These are phyloP conservation scores for Chloroceryle amazona DNA, from an alignment of 2,797 vertebrate genomes.

Conservation along the genomic window DNA sequence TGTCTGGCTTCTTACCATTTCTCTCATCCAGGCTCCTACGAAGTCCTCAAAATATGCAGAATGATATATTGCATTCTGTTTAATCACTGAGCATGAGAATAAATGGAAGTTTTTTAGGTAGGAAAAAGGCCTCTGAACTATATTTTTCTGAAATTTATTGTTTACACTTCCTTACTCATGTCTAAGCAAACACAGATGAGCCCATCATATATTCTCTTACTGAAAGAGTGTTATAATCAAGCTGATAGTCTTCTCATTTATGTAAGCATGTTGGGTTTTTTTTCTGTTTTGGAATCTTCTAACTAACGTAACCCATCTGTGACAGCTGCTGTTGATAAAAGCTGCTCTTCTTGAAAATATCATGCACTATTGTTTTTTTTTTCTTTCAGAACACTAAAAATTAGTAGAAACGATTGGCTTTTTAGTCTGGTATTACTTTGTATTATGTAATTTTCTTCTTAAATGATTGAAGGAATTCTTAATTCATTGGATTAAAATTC, in stretches of 20 bases:
- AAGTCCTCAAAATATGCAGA: conserved; percentile 20
- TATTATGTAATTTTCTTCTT: not conserved
- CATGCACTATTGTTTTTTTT: not conserved
- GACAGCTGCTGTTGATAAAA: conserved; percentile 68
- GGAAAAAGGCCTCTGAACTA: not conserved
- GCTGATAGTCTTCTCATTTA: conserved; percentile 46
- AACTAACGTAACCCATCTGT: conserved; percentile 67
- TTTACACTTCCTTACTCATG: not conserved
- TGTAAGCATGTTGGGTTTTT: not conserved
- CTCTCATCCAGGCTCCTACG: not conserved
- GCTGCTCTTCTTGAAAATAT: conserved; percentile 28
- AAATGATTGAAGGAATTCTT: not conserved
- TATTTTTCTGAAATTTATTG: not conserved
- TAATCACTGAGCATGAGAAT: not conserved
- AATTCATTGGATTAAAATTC: not conserved
- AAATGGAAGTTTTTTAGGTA: not conserved
- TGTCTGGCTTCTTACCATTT: conserved; percentile 6
- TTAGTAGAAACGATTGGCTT: not conserved
- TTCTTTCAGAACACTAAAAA: not conserved
- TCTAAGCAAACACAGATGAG: not conserved
- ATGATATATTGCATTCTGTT: not conserved
- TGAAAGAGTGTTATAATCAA: not conserved
- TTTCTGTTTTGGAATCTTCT: conserved; percentile 38
- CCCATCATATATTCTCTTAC: not conserved
- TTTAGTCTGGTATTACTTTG: conserved; percentile 2